A percentile compares a stretch with the other conserved stretches of the same genome.
phyloP scores from a whole-genome alignment of 2,797 vertebrate species.

The Scolopax rusticola region DNA sequence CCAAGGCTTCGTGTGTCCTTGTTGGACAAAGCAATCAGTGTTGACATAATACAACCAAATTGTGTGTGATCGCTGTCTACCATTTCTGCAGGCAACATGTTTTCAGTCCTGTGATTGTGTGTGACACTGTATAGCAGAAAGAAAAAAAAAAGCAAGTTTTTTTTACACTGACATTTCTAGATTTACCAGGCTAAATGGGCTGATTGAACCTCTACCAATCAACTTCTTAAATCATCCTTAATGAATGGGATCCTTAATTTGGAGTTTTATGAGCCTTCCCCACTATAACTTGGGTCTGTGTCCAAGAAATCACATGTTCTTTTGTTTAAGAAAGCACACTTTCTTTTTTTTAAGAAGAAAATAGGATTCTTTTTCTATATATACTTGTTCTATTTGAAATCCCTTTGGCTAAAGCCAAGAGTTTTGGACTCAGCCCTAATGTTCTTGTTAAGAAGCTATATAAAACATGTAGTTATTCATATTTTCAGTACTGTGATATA shows the following conservation, averaged over 20 bases:
- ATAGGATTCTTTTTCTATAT: background rate
- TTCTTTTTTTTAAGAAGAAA: background rate
- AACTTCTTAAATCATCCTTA: slow-evolving; percentile 12
- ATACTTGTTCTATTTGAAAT: slow-evolving; percentile 1
- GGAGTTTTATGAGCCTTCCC: background rate
- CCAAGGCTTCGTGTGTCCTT: slow-evolving; percentile 89
- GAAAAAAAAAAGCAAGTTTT: background rate
- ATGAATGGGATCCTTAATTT: background rate
- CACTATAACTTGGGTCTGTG: background rate
- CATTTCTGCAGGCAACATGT: background rate
- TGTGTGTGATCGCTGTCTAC: background rate
- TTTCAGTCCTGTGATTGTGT: background rate
- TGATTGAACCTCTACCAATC: slow-evolving; percentile 23
- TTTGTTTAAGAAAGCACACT: background rate
- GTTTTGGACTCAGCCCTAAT: background rate
- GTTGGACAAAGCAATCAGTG: background rate
- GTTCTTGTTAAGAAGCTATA: slow-evolving; percentile 5
- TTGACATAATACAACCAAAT: background rate
- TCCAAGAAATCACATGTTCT: background rate
- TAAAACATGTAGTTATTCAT: slow-evolving; percentile 2
- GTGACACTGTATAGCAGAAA: background rate
- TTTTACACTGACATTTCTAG: background rate
- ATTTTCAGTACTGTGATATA: slow-evolving; percentile 21
- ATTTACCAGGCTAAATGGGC: background rate
- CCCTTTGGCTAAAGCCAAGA: slow-evolving; percentile 7